Evolutionary conservation across 2,888 invertebrate species (phyloP).

Genomic region (Syritta pipiens): DNA sequence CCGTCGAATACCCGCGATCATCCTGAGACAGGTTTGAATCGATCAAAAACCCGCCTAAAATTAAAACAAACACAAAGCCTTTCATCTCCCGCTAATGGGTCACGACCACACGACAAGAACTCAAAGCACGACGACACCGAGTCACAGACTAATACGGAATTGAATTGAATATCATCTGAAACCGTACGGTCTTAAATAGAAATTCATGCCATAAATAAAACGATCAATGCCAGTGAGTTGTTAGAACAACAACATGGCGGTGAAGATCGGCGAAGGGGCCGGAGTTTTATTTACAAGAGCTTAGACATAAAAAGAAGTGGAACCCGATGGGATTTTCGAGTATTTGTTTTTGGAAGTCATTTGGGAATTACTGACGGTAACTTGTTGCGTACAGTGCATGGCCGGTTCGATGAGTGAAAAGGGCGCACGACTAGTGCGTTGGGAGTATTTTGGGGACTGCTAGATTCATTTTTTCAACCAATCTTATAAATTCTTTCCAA

Average conservation of each 20-base stretch:
- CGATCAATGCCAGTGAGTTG: neutral
- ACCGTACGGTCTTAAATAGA: neutral
- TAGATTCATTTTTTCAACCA: no score
- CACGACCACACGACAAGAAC: neutral
- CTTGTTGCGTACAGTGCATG: no score
- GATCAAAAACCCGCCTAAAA: neutral
- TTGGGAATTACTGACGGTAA: no score
- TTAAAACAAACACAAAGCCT: neutral
- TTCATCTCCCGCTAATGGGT: neutral
- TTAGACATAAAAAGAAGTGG: no score
- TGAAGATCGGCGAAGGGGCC: neutral
- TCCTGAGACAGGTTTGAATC: neutral
- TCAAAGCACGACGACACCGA: neutral
- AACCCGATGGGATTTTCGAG: neutral
- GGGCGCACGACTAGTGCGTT: no score
- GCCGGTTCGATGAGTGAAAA: no score
- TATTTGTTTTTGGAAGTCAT: no score
- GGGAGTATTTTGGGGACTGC: no score
- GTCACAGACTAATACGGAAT: constrained; percentile 10
- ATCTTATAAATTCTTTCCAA: no score
- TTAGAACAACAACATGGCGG: neutral
- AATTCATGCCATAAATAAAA: neutral
- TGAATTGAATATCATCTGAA: neutral
- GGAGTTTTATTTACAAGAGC: neutral
- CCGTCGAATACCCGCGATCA: neutral